phyloP scores from a whole-genome alignment of 2,888 invertebrate species.

The Megamerina dolium region DNA sequence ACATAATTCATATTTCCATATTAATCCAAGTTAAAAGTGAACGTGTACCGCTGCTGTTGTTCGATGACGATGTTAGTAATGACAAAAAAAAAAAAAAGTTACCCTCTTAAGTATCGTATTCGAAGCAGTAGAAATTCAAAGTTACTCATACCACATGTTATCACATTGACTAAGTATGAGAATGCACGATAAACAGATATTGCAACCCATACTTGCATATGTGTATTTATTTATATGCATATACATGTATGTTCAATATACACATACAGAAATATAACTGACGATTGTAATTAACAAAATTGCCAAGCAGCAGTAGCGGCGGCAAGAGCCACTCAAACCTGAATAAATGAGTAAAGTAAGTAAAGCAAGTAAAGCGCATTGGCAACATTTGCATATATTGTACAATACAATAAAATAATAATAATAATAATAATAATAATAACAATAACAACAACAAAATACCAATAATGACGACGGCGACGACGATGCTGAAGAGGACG shows the following conservation, averaged over 20 bases:
- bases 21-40: constrained; percentile 15
- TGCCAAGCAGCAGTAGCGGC: constrained; percentile 49
- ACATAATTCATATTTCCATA: no score
- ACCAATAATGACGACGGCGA: not conserved
- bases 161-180: constrained; percentile 4
- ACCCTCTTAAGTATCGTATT: constrained; percentile 12
- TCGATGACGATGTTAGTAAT: no score
- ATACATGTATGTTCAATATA: constrained; percentile 3
- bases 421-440: constrained; percentile 7
- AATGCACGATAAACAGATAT: constrained; percentile 9
- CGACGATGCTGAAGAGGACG: not conserved
- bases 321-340: constrained; percentile 31
- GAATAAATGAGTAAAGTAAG: not conserved
- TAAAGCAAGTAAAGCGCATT: constrained; percentile 14
- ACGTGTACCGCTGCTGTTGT: no score
- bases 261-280: not conserved
- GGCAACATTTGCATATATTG: constrained; percentile 7
- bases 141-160: not conserved
- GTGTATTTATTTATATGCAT: constrained; percentile 2
- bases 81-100: constrained; percentile 9
- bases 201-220: constrained; percentile 13
- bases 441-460: constrained; percentile 1
- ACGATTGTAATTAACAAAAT: constrained; percentile 49
- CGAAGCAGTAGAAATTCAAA: constrained; percentile 7
- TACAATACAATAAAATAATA: not conserved